Conservation (phyloP, 2,113 vertebrate species). For the Sapayoa aenigma region DNA sequence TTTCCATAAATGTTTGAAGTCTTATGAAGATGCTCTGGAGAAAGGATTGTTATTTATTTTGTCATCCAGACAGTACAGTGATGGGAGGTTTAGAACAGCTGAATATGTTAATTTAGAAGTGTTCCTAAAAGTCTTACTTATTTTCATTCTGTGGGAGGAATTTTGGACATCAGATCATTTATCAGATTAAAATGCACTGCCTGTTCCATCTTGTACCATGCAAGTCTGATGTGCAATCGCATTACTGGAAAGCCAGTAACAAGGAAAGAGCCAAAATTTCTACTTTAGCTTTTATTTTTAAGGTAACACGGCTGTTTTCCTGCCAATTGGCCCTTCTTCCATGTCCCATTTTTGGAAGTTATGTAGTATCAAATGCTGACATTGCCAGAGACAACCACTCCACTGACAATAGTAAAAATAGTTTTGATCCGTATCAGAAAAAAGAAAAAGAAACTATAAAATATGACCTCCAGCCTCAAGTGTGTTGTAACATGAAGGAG, state of each 20-base stretch:
- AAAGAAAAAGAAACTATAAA: neutral
- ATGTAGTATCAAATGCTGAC: neutral
- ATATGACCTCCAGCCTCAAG: neutral
- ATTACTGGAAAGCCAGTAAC: neutral
- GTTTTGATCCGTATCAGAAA: neutral
- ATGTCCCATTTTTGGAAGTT: neutral
- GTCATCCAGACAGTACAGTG: neutral
- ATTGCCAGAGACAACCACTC: neutral
- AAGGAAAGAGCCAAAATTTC: neutral
- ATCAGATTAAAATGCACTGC: neutral
- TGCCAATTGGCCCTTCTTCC: neutral
- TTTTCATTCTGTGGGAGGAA: slow-evolving; percentile 8
- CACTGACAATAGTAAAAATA: neutral
- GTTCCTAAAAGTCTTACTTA: neutral
- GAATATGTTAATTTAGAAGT: slow-evolving; percentile 17
- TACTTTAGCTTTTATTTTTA: neutral
- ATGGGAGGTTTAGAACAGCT: neutral
- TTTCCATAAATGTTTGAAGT: slow-evolving; percentile 39
- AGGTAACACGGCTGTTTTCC: neutral
- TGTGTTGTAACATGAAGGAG: neutral
- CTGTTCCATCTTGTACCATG: neutral
- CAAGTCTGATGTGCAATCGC: neutral
- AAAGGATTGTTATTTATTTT: slow-evolving; percentile 49
- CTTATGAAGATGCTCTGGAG: slow-evolving; percentile 29
- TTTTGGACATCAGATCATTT: slow-evolving; percentile 9